Conservation (phyloP, 2,797 vertebrate genomes). For the Acanthornis magna region DNA sequence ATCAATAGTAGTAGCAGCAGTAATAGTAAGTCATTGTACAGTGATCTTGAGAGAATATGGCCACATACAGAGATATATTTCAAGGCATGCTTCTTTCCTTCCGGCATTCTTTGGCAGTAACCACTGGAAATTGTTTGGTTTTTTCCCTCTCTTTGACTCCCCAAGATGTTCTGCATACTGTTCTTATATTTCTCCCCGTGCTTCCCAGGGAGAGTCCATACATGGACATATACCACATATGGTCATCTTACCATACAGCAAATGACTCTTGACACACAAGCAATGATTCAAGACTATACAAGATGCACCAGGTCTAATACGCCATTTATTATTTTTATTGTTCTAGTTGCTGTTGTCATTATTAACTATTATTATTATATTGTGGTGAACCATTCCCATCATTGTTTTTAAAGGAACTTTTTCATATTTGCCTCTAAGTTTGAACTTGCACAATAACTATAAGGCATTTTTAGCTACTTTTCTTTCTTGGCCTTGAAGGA, state of each 20-base stretch:
- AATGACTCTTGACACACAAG: background rate
- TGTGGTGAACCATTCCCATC: background rate
- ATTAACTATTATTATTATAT: background rate
- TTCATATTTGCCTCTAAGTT: background rate
- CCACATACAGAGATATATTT: background rate
- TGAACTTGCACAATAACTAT: background rate
- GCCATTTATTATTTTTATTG: background rate
- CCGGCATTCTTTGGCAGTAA: background rate
- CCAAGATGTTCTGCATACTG: background rate
- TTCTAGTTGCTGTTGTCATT: background rate
- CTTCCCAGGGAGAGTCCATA: background rate
- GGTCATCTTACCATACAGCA: too few relatives aligned
- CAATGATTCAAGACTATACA: background rate
- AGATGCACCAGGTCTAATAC: background rate
- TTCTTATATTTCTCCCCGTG: background rate
- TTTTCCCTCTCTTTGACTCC: background rate
- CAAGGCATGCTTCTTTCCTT: background rate
- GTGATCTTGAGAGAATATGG: background rate
- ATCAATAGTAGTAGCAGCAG: background rate
- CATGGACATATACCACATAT: background rate
- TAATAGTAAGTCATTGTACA: background rate
- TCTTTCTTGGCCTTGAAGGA: background rate
- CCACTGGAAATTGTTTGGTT: background rate
- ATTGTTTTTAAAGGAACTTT: background rate
- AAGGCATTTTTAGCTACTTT: background rate